Conservation (phyloP, 2,797 vertebrate genomes). For the Tokudaia tokunoshimensis region DNA sequence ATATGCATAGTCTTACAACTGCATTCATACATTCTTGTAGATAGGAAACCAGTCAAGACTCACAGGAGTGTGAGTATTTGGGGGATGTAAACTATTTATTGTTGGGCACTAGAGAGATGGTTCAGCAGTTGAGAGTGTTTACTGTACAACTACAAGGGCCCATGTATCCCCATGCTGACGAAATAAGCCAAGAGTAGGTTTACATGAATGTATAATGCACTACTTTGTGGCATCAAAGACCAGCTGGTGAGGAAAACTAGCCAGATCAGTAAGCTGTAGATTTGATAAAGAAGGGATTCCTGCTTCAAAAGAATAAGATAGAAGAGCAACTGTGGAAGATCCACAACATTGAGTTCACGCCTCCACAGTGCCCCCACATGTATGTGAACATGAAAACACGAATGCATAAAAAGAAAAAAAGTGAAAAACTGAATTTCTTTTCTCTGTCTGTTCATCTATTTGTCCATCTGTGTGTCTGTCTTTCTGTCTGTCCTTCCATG, state of each 20-base stretch:
- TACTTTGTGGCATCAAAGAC: neutral
- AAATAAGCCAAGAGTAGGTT: neutral
- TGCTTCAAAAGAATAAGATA: neutral
- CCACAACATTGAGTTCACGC: neutral
- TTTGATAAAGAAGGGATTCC: neutral
- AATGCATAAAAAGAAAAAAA: neutral
- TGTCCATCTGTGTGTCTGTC: neutral
- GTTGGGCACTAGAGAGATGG: neutral
- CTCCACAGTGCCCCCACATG: neutral
- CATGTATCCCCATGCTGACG: fast-evolving
- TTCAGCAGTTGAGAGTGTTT: neutral
- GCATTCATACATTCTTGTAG: neutral
- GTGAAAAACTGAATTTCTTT: neutral
- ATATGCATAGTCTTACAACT: neutral
- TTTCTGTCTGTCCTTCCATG: too few relatives aligned
- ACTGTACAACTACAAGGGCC: neutral
- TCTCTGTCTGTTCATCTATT: neutral
- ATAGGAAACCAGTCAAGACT: neutral
- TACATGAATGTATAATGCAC: neutral
- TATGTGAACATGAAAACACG: neutral
- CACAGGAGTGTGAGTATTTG: neutral
- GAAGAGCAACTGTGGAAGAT: neutral
- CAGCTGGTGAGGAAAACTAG: neutral
- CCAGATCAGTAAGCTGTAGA: neutral
- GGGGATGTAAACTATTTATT: neutral